Base-by-base conservation (phyloP, 2,113 vertebrate species). In the Phaethornis superciliosus region DNA sequence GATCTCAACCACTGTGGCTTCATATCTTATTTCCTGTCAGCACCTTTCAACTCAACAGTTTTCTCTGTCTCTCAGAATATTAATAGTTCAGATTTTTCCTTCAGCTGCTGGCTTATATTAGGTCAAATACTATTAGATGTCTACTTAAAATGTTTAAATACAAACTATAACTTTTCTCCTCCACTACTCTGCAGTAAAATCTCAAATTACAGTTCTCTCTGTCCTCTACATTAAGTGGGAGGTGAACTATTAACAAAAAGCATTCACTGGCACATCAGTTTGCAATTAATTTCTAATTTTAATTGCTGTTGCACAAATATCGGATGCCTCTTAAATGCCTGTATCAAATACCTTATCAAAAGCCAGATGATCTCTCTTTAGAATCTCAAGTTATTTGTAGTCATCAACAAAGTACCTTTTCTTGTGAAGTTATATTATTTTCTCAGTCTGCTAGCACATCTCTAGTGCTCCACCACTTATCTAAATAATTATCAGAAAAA, bases 331-430 rank as follows among this genome's bases (percentile, higher is more conserved):
- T 47, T 72, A 51, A 80, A 60, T 37, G 14, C 22, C 80, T 68
- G 20, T 68, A 67, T 40, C 49, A 60, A 81, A 79, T 23, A 24
- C 32, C 59, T 94, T 46, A 46, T 24, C 70, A 51, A 84, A 87
- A 92, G 62, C 32, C 13, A 37, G 19, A 21, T 46, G 14, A 76
- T 76, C 12, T 63, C 40, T 35, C 56, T 89, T 63, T 32, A 51
- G 26, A 63, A 76, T 23, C 55, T 90, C 72, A 58, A 85, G 79
- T 62, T 86, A 83, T 94, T 80, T 90, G 28, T 81, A 89, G 88
- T 37, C 30, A 20, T 63, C 71, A 59, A 69, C 35, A 96, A 90
- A 93, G 28, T 78, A 42, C 51, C 46, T 93, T 58, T 95, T 62
- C 35, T 71, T 32, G 22, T n/a, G 17, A 72, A 33, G 24, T 7